Evolutionary conservation across 1,140 invertebrate genomes (phyloP), one percentile per base, ranked within the genome.

Genomic region (Dendrolimus punctatus): DNA sequence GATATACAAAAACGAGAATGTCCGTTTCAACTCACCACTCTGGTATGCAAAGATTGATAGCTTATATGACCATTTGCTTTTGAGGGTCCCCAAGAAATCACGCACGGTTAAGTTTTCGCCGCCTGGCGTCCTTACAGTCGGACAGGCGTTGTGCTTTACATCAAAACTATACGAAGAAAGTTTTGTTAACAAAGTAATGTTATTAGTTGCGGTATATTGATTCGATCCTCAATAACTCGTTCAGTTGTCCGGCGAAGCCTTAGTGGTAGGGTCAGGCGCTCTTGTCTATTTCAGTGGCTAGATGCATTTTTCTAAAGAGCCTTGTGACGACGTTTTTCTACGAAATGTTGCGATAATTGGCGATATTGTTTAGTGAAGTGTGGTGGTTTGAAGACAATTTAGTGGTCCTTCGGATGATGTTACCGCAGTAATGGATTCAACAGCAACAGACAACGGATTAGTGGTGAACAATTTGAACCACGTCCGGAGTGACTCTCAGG

Each of bases 1-100:
- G 52, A 46, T 41, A 45, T 53, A 50, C 45, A 44, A 47, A 55
- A 59, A 58, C 64, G 53, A 70, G 54, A 73, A 61, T 60, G 58
- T 70, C 80, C 66, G 74, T 84, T 69, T 84, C 80, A 80, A 67
- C 72, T 59, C 69, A 79, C 80, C 76, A 80, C 76, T 76, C 83
- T 86, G 83, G 83, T 86, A 86, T 86, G 83, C 80, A 86, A 86
- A 86, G 80, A 86, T 86, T 86, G 81, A 86, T 84, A 86, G 83
- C 78, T 73, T 84, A 83, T 86, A 83, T 79, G 83, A 84, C 83
- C 80, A 86, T 86, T 86, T 76, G 83, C 69, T 84, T 84, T 83
- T 84, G 78, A 84, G 77, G 78, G 74, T 80, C 72, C 71, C 68
- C 61, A 55, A 84, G 80, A 84, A 86, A 86, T 86, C 83, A 82